phyloP scores from a whole-genome alignment of 2,113 vertebrate species.

The Spermophilus dauricus region DNA sequence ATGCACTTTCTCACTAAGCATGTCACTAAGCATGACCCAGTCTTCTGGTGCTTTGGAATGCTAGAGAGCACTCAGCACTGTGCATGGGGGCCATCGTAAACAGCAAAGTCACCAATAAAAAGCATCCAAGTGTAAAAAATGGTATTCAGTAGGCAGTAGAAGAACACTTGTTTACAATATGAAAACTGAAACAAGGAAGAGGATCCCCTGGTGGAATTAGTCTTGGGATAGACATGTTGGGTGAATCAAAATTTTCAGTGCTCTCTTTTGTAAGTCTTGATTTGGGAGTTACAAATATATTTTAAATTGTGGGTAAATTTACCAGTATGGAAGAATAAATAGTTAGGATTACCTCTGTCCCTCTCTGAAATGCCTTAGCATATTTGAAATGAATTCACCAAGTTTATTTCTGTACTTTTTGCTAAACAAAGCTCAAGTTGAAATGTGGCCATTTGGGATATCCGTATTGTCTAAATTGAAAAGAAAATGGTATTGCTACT shows the following conservation, averaged over 20 bases:
- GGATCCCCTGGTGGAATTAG: not conserved
- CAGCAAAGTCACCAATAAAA: not conserved
- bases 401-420: not conserved
- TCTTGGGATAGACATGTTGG: fast-evolving
- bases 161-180: not conserved
- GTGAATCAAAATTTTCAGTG: not conserved
- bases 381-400: not conserved
- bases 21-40: not conserved
- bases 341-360: not conserved
- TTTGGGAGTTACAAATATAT: not conserved
- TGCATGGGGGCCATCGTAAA: not conserved
- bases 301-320: not conserved
- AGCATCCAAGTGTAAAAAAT: not conserved
- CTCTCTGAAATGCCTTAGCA: not conserved
- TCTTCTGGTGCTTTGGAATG: not conserved
- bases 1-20: not conserved
- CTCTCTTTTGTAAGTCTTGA: not conserved
- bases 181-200: not conserved
- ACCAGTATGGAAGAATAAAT: not conserved
- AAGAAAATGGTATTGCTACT: not conserved
- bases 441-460: not conserved
- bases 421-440: not conserved
- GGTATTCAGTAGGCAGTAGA: not conserved
- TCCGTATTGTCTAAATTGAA: not conserved
- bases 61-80: fast-evolving